Conservation (phyloP, 2,797 vertebrate species). For the Hypotaenidia okinawae region DNA sequence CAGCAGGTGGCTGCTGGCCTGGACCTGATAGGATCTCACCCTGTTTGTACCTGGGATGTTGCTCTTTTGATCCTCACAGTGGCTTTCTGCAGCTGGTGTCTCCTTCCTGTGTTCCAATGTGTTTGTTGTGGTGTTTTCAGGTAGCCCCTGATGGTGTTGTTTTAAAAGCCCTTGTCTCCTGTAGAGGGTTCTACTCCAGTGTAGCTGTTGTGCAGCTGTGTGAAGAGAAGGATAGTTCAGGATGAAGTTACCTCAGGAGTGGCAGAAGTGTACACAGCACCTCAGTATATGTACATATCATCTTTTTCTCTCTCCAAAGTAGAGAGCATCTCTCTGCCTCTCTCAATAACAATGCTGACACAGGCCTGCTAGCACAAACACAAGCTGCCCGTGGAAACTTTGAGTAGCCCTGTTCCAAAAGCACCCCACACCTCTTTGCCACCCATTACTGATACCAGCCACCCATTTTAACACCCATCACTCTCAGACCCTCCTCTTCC, state of each 20-base stretch:
- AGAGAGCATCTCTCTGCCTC: neutral
- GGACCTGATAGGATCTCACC: neutral
- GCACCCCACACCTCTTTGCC: neutral
- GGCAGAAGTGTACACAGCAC: neutral
- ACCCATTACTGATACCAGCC: neutral
- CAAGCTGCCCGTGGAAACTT: neutral
- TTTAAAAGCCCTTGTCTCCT: neutral
- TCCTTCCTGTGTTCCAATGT: neutral
- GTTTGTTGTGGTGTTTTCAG: neutral
- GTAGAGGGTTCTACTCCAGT: neutral
- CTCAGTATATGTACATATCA: neutral
- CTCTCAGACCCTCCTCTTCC: neutral
- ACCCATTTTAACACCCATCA: neutral
- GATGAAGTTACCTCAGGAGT: neutral
- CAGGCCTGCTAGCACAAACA: neutral
- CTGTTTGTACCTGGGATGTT: neutral
- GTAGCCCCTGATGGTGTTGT: neutral
- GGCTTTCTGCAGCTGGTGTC: neutral
- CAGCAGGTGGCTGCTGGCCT: conserved; percentile 24
- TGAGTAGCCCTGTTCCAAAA: neutral
- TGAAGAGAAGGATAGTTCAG: neutral
- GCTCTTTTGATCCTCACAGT: neutral
- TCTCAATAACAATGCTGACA: neutral
- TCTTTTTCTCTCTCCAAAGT: neutral
- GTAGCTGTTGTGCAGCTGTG: neutral